phyloP scores from a whole-genome alignment of 2,888 invertebrate species.

The Scaptomyza flava region DNA sequence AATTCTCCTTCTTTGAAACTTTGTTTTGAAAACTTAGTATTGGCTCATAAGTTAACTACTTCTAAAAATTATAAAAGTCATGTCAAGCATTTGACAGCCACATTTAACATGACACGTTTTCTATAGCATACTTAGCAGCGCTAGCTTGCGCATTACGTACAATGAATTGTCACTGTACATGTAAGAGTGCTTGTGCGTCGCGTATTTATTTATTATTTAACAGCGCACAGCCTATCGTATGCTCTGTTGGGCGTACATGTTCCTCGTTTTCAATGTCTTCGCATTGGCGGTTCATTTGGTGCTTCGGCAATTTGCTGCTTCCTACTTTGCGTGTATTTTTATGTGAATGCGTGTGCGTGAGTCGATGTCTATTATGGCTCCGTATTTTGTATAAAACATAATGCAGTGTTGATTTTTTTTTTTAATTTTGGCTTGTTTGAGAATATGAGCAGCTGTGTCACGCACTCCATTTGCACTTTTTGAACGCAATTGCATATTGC shows the following conservation, averaged over 20 bases:
- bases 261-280: conserved; percentile 65
- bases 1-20: neutral
- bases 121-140: conserved; percentile 38
- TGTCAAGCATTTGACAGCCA: conserved; percentile 14
- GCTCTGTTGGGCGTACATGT: conserved; percentile 57
- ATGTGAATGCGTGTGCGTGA: conserved; percentile 15
- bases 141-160: conserved; percentile 40
- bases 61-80: conserved; percentile 8
- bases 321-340: conserved; percentile 2
- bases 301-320: conserved; percentile 36
- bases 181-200: conserved; percentile 22
- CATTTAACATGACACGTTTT: conserved; percentile 20
- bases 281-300: conserved; percentile 53
- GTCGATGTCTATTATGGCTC: conserved; percentile 14
- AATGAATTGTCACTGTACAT: neutral
- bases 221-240: conserved; percentile 66
- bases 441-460: conserved; percentile 54
- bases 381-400: conserved; percentile 20
- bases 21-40: conserved; percentile 10
- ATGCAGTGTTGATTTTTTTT: conserved; percentile 8
- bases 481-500: conserved; percentile 17
- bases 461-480: conserved; percentile 54
- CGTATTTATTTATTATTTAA: conserved; percentile 69
- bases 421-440: conserved; percentile 39
- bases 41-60: neutral